These are phyloP conservation scores for Papilio gigon DNA, from an alignment of 2,888 invertebrate species.

Conservation along the genomic window DNA sequence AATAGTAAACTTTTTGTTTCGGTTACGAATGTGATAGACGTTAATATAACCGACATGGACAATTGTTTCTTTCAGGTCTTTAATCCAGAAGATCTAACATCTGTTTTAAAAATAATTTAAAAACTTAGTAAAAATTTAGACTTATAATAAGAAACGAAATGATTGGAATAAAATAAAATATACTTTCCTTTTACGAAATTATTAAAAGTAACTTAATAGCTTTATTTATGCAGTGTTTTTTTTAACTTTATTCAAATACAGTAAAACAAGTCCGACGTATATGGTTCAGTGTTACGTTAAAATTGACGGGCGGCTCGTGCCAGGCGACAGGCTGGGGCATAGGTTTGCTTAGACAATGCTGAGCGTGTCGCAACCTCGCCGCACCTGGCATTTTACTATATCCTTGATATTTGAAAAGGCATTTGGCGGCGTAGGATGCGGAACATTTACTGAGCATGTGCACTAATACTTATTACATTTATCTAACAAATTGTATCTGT, in stretches of 20 bases:
- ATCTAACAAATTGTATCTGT: conserved; percentile 33
- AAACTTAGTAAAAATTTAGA: too few relatives aligned
- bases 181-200: too few relatives aligned
- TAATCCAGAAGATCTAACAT: too few relatives aligned
- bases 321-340: conserved; percentile 53
- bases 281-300: conserved; percentile 13
- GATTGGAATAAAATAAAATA: too few relatives aligned
- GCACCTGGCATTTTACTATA: conserved; percentile 73
- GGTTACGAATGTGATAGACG: not conserved
- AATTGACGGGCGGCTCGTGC: conserved; percentile 42
- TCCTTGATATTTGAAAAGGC: conserved; percentile 80
- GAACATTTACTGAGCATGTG: conserved; percentile 55
- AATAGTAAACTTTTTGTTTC: conserved; percentile 8
- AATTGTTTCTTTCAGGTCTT: not conserved
- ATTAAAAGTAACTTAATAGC: too few relatives aligned
- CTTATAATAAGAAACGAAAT: too few relatives aligned
- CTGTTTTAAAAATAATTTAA: too few relatives aligned
- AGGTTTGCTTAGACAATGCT: conserved; percentile 66
- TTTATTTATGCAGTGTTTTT: too few relatives aligned
- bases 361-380: conserved; percentile 63
- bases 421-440: conserved; percentile 75
- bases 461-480: conserved; percentile 20
- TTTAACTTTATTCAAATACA: too few relatives aligned
- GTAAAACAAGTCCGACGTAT: not conserved
- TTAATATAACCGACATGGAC: not conserved